These are phyloP conservation scores for Anas flavirostris DNA, from an alignment of 2,797 vertebrate genomes.

Conservation along the genomic window DNA sequence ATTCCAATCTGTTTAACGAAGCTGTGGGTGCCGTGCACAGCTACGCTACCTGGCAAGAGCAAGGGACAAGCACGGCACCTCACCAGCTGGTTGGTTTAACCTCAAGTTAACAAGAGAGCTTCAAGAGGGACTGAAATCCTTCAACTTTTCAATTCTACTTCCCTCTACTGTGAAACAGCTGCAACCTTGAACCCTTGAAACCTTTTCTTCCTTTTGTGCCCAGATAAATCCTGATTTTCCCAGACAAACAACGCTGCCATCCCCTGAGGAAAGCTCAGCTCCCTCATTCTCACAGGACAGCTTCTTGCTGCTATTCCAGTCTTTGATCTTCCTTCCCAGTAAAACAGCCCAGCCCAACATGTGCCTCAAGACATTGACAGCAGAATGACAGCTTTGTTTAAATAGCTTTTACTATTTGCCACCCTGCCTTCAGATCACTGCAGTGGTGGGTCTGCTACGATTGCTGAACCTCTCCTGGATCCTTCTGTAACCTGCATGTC, in stretches of 20 bases:
- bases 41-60: not conserved
- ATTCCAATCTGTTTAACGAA: not conserved
- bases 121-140: not conserved
- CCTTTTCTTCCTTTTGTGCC: slow-evolving; percentile 38
- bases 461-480: not conserved
- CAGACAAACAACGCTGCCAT: not conserved
- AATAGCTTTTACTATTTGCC: not conserved
- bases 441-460: not conserved
- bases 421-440: not conserved
- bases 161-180: slow-evolving; percentile 1
- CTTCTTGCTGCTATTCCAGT: slow-evolving; percentile 25
- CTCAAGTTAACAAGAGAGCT: not conserved
- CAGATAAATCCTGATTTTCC: slow-evolving; percentile 38
- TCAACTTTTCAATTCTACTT: not conserved
- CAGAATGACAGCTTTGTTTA: not conserved
- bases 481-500: not conserved
- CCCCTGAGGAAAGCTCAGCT: slow-evolving; percentile 17
- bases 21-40: not conserved
- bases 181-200: slow-evolving; percentile 42
- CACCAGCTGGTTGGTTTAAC: not conserved
- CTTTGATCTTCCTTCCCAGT: slow-evolving; percentile 39
- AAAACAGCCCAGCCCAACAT: slow-evolving; percentile 5
- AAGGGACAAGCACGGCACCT: not conserved
- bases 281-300: slow-evolving; percentile 4
- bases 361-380: not conserved